Conservation (phyloP, 2,888 invertebrate species). For the Tenthredo notha region DNA sequence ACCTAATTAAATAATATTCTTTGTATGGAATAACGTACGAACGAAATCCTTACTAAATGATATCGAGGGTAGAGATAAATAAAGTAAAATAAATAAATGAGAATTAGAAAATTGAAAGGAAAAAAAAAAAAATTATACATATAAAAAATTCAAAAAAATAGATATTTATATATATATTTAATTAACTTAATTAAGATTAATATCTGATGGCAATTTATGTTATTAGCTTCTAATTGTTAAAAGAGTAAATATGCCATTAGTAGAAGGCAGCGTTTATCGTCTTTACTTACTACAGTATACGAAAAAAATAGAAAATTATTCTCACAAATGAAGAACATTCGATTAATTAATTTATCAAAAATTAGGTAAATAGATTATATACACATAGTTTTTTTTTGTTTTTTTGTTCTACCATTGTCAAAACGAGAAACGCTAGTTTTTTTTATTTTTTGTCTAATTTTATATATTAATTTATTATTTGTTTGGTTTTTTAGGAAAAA, state of each 20-base stretch:
- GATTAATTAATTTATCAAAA: not conserved
- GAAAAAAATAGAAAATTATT: not conserved
- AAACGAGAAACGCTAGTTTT: constrained; percentile 13
- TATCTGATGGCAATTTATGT: constrained; percentile 10
- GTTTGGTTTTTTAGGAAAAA: not conserved
- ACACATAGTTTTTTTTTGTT: no score
- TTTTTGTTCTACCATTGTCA: not conserved
- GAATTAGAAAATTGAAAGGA: constrained; percentile 51
- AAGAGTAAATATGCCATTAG: constrained; percentile 6
- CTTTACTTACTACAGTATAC: not conserved
- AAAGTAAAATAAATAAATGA: constrained; percentile 57
- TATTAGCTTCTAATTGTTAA: not conserved
- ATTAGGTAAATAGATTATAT: not conserved
- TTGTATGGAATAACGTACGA: not conserved
- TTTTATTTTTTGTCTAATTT: not conserved
- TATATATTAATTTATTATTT: not conserved
- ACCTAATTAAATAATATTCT: not conserved
- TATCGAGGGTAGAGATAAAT: constrained; percentile 58
- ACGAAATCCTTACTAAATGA: constrained; percentile 3
- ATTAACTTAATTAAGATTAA: constrained; percentile 55
- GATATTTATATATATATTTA: constrained; percentile 52
- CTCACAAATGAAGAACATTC: not conserved
- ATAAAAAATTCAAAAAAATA: constrained; percentile 58
- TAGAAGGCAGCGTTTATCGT: constrained; percentile 26
- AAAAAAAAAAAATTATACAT: constrained; percentile 61